Conservation (phyloP, 2,113 vertebrate species). For the Pluvialis apricaria region DNA sequence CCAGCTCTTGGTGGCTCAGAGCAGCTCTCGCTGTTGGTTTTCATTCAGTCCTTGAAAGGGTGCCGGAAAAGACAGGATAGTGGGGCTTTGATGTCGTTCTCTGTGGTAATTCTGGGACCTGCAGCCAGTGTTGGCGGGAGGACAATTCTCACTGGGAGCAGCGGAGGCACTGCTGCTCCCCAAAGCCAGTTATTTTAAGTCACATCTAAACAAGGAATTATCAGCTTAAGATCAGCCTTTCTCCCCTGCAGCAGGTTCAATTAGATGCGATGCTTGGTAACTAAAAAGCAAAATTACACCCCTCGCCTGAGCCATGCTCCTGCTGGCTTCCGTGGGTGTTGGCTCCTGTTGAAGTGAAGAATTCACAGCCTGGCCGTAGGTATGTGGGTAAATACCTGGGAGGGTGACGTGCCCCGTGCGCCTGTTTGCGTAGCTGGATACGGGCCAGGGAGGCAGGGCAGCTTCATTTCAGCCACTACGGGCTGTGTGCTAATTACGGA, state of each 20-base stretch:
- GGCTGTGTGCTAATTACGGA: background rate
- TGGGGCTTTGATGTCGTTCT: background rate
- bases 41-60: background rate
- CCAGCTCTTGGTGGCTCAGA: background rate
- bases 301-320: background rate
- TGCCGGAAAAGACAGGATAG: background rate
- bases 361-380: background rate
- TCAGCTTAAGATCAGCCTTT: constrained; percentile 21
- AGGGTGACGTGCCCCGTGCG: background rate
- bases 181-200: constrained; percentile 53
- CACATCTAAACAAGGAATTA: constrained; percentile 34
- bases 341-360: background rate
- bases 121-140: background rate
- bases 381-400: background rate
- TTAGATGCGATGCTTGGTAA: background rate
- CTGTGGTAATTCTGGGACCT: background rate
- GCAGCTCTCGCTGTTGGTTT: background rate
- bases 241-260: background rate
- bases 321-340: background rate
- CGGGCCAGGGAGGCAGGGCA: background rate
- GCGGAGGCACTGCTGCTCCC: background rate
- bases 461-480: background rate
- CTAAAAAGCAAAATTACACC: background rate
- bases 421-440: background rate
- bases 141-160: background rate